A percentile compares a stretch with the other conserved stretches of the same genome.
Evolutionary conservation across 2,888 invertebrate genomes (phyloP).

Genomic region (Drosophila barbarae): DNA sequence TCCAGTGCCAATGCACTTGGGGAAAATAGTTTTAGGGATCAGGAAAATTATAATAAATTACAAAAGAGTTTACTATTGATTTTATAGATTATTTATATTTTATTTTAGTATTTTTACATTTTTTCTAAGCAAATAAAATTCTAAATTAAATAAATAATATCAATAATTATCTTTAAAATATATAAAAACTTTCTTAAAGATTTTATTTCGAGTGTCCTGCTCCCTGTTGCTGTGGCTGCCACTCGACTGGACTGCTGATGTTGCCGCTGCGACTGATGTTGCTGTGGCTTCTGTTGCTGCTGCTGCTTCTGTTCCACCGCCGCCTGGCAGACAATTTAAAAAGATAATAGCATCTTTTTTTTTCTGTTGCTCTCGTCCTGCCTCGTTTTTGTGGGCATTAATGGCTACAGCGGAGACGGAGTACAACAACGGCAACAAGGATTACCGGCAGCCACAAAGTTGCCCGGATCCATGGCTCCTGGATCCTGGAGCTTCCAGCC

Average conservation of each 20-base stretch:
- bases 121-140: too few species aligned
- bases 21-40: neutral
- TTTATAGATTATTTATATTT: too few species aligned
- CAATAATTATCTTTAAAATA: too few species aligned
- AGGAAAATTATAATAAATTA: too few species aligned
- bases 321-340: constrained; percentile 77
- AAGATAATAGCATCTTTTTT: constrained; percentile 74
- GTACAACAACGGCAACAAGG: constrained; percentile 56
- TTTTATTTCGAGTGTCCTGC: neutral
- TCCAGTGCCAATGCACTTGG: constrained; percentile 38
- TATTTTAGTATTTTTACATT: too few species aligned
- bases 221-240: constrained; percentile 20
- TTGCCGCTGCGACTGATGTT: constrained; percentile 14
- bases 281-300: constrained; percentile 17
- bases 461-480: constrained; percentile 36
- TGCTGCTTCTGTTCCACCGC: constrained; percentile 26
- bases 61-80: too few species aligned
- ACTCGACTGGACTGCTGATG: constrained; percentile 15
- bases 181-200: too few species aligned
- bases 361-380: constrained; percentile 40
- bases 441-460: constrained; percentile 59
- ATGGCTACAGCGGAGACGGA: constrained; percentile 39
- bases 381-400: constrained; percentile 41
- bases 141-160: too few species aligned
- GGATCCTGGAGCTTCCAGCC: constrained; percentile 42